phyloP scores from a whole-genome alignment of 2,888 invertebrate genomes.

The Sympetrum striolatum region DNA sequence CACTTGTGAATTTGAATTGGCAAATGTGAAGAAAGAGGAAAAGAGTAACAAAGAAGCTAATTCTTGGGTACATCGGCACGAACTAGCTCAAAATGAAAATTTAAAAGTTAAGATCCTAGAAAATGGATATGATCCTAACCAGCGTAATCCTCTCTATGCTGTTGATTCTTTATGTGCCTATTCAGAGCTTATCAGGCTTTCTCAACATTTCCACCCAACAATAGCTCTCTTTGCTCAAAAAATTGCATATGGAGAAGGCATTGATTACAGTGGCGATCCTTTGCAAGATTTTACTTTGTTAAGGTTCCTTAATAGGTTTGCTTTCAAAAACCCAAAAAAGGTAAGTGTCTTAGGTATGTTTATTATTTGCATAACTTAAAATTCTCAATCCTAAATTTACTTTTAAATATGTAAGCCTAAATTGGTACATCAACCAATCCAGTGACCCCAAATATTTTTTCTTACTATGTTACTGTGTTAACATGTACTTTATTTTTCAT shows the following conservation, averaged over 20 bases:
- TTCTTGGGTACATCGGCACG: slow-evolving; percentile 56
- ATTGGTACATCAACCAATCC: too few species aligned
- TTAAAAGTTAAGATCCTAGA: slow-evolving; percentile 7
- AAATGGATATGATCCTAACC: slow-evolving; percentile 70
- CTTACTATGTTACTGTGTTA: too few species aligned
- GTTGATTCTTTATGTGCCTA: slow-evolving; percentile 76
- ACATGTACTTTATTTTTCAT: too few species aligned
- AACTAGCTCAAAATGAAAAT: not conserved
- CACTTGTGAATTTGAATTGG: not conserved
- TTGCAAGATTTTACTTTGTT: slow-evolving; percentile 90
- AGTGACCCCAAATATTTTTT: too few species aligned
- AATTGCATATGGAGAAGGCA: slow-evolving; percentile 72
- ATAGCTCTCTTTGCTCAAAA: slow-evolving; percentile 86
- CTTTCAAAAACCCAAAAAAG: slow-evolving; percentile 83
- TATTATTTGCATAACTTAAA: not conserved
- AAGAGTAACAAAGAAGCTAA: not conserved
- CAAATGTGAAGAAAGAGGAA: not conserved
- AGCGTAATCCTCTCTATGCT: slow-evolving; percentile 85
- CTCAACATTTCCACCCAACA: slow-evolving; percentile 88
- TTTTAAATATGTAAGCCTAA: too few species aligned
- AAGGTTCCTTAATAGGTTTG: slow-evolving; percentile 92
- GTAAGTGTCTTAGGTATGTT: not conserved
- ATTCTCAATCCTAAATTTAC: not conserved
- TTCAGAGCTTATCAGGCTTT: slow-evolving; percentile 76
- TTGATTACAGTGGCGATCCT: slow-evolving; percentile 91